phyloP scores from a whole-genome alignment of 2,888 invertebrate genomes.

The Drosophila leonis region DNA sequence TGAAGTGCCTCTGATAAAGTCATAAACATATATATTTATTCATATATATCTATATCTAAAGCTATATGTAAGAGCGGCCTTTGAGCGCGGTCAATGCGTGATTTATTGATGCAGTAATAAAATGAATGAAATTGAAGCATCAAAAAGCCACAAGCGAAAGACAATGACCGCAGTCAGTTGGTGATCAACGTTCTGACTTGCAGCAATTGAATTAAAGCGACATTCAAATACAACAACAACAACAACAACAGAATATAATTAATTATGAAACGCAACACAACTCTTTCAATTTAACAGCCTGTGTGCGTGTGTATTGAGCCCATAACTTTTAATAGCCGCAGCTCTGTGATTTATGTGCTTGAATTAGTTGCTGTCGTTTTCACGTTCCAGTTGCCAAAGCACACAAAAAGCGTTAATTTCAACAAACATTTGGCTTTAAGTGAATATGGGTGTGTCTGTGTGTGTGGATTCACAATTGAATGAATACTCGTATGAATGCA shows the following conservation, averaged over 20 bases:
- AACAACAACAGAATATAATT: constrained; percentile 11
- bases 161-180: constrained; percentile 27
- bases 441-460: constrained; percentile 10
- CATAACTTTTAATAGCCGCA: constrained; percentile 52
- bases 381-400: constrained; percentile 10
- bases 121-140: constrained; percentile 34
- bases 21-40: constrained; percentile 46
- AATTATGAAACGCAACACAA: constrained; percentile 44
- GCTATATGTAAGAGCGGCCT: constrained; percentile 15
- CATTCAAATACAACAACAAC: constrained; percentile 25
- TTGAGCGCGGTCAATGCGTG: constrained; percentile 62
- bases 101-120: constrained; percentile 68
- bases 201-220: constrained; percentile 68
- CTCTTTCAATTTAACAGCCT: constrained; percentile 60
- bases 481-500: constrained; percentile 2
- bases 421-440: constrained; percentile 22
- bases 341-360: constrained; percentile 55
- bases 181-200: constrained; percentile 38
- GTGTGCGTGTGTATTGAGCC: not conserved
- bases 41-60: not conserved
- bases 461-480: not conserved
- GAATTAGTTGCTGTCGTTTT: constrained; percentile 48
- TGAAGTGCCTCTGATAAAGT: constrained; percentile 70
- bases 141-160: not conserved
- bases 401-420: constrained; percentile 21